phyloP scores from a whole-genome alignment of 2,888 invertebrate species.

The Drosophila melanosoma region DNA sequence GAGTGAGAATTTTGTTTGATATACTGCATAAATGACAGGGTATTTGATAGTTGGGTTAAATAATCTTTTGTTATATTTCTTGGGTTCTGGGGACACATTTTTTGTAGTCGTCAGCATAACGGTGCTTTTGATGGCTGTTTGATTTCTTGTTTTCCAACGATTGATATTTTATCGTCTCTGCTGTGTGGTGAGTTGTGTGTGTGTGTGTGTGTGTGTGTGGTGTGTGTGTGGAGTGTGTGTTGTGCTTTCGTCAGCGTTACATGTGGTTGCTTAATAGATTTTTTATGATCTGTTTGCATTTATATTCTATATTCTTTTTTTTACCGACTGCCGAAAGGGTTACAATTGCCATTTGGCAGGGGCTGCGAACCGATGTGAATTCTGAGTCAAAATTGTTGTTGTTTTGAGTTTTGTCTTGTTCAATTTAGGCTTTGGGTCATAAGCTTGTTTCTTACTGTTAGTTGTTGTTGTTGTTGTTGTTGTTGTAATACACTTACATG shows the following conservation, averaged over 20 bases:
- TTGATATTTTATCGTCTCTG: slow-evolving; percentile 78
- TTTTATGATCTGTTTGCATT: slow-evolving; percentile 79
- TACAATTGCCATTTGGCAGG: slow-evolving; percentile 23
- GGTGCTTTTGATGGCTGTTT: slow-evolving; percentile 83
- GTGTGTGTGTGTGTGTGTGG: slow-evolving; percentile 2
- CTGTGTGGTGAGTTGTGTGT: slow-evolving; percentile 22
- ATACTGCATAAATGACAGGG: slow-evolving; percentile 4
- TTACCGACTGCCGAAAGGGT: slow-evolving; percentile 58
- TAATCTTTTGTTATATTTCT: background rate
- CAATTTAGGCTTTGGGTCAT: slow-evolving; percentile 17
- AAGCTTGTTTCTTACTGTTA: slow-evolving; percentile 6
- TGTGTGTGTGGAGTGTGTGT: slow-evolving; percentile 26
- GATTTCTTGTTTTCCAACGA: slow-evolving; percentile 80
- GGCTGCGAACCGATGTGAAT: background rate
- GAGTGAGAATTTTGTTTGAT: background rate
- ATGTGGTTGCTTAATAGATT: slow-evolving; percentile 80
- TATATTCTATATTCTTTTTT: slow-evolving; percentile 34
- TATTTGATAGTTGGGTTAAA: slow-evolving; percentile 12
- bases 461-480: slow-evolving; percentile 40
- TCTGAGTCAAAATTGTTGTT: background rate
- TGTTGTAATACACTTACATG: slow-evolving; percentile 45
- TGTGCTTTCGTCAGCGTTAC: slow-evolving; percentile 55
- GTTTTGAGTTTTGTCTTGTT: background rate
- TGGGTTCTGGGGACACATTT: slow-evolving; percentile 12
- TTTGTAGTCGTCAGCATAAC: slow-evolving; percentile 62